Percentiles rank a stretch among this genome's conserved stretches.
Conservation (phyloP, 2,888 invertebrate species). For the Apomyelois bistriatella region DNA sequence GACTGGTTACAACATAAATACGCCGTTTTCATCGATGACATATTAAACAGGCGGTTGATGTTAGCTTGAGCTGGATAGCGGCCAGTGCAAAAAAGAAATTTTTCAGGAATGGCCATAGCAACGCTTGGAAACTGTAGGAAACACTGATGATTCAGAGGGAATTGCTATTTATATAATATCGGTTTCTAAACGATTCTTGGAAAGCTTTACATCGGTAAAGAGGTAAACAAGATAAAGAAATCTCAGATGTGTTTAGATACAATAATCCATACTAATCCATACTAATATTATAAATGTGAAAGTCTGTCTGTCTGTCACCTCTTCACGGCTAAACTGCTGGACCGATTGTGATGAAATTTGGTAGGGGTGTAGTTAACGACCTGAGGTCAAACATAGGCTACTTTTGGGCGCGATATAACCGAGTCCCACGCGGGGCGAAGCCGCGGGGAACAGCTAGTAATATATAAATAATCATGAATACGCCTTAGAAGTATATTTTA, state of each 20-base stretch:
- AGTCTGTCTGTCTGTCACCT: too few species aligned
- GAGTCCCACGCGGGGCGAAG: too few species aligned
- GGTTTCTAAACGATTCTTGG: constrained; percentile 6
- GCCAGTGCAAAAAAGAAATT: constrained; percentile 21
- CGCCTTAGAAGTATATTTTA: too few species aligned
- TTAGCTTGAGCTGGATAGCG: constrained; percentile 20
- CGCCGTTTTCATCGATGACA: constrained; percentile 12
- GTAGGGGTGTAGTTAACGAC: too few species aligned
- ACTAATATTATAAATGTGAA: too few species aligned
- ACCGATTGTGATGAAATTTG: too few species aligned
- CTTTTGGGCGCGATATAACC: too few species aligned
- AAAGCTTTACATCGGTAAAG: not conserved
- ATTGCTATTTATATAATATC: constrained; percentile 6
- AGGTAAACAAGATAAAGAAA: constrained; percentile 1
- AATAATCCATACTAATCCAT: not conserved
- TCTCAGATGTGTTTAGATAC: not conserved
- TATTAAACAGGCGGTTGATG: constrained; percentile 15
- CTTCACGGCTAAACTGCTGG: too few species aligned
- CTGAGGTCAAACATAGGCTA: too few species aligned
- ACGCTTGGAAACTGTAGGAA: not conserved
- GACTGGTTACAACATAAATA: constrained; percentile 12
- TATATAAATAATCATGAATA: too few species aligned
- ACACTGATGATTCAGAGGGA: constrained; percentile 5
- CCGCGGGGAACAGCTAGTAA: too few species aligned
- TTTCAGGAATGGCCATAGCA: constrained; percentile 10